These are phyloP conservation scores for Epinephelus moara DNA, from an alignment of 2,113 vertebrate genomes.

Conservation along the genomic window DNA sequence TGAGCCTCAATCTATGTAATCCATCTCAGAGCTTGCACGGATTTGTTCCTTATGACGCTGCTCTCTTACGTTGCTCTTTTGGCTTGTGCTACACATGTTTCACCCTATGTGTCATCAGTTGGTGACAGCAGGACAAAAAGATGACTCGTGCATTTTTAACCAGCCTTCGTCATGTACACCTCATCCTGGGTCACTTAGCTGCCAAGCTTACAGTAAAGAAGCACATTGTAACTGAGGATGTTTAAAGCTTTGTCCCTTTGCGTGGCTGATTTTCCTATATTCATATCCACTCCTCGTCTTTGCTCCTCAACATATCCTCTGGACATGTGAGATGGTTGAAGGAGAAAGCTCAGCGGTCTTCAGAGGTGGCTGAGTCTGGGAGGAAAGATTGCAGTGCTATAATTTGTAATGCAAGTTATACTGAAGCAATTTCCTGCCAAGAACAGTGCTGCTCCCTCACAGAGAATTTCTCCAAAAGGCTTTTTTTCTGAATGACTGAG, in stretches of 20 bases:
- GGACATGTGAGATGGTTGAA: conserved; percentile 12
- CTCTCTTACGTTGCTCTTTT: background rate
- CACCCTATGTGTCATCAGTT: conserved; percentile 11
- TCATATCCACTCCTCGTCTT: background rate
- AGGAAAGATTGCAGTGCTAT: background rate
- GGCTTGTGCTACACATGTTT: conserved; percentile 33
- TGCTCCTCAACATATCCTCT: background rate
- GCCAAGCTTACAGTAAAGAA: conserved; percentile 21
- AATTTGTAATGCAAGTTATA: background rate
- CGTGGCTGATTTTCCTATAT: background rate
- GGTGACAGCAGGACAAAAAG: conserved; percentile 37
- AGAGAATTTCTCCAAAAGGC: background rate
- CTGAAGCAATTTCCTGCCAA: background rate
- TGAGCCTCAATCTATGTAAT: conserved; percentile 4
- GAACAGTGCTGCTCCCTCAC: background rate
- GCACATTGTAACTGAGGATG: background rate
- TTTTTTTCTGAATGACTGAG: conserved; percentile 1
- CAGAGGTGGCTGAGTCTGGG: background rate
- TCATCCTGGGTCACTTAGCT: conserved; percentile 26
- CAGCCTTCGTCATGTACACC: background rate
- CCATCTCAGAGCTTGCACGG: conserved; percentile 15
- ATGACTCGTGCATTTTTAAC: conserved; percentile 46
- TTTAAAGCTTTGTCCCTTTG: conserved; percentile 18
- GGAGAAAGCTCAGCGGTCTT: background rate
- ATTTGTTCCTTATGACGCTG: background rate